Base-by-base conservation (phyloP, 53 echinoderm and acorn worm genomes). In the Paelopatides confundens region DNA sequence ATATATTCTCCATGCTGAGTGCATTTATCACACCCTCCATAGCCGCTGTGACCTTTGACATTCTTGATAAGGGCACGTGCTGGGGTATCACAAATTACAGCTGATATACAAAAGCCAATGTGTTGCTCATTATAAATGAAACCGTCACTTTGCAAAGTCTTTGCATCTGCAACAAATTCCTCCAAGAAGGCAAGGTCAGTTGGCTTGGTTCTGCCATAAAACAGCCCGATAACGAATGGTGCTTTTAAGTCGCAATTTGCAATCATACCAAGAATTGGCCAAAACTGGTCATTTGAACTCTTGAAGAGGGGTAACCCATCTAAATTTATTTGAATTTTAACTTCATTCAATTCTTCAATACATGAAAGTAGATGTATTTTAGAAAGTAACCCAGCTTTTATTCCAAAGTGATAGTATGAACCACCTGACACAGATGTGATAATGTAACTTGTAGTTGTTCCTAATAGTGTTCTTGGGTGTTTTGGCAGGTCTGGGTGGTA, bases 221-320 rank as follows among this genome's bases (percentile, higher is more conserved):
- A 69, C 14, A 69, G 31, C 0, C 69, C 69, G 0, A 69, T 69
- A 17, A 69, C 15, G 35, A 69, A 69, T 2, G 69, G 51, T 2
- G 23, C 3, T 23, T 77, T 47, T 0, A 50, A 17, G 0, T 29
- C 17, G 5, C 4, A 47, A 35, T 77, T 77, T 2, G 8, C 5
- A 28, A 51, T 0, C 33, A 85, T 54, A 21, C 88, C 92, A n/a
- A 92, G 34, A 35, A 92, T 88, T 17, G 88, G 92, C 92, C 92
- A 92, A n/a, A 88, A 88, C 15, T 85, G 85, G 9, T 5, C 53
- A 28, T 51, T 85, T 10, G 76, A 63, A 28, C 77, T 65, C 53
- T 76, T 88, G 53, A 85, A 88, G 10, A 92, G 14, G 4, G 92
- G 92, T 6, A 92, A 12, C 14, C 92, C 92, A 92, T 92, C 92